phyloP scores from a whole-genome alignment of 2,113 vertebrate genomes.

The Miniopterus natalensis region DNA sequence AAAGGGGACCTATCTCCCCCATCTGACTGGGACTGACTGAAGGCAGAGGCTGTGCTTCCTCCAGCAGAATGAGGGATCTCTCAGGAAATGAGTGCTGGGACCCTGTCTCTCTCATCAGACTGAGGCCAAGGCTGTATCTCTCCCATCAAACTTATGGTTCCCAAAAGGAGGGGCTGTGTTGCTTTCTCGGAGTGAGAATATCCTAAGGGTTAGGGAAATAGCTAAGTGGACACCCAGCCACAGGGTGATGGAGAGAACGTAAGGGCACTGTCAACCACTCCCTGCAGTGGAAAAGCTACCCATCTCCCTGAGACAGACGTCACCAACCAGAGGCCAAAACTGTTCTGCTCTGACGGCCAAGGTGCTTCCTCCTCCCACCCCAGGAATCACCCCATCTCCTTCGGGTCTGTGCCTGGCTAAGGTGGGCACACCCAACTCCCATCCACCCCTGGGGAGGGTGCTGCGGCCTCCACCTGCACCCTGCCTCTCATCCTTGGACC shows the following conservation, averaged over 20 bases:
- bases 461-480: not conserved
- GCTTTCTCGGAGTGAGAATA: not conserved
- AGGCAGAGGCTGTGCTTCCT: not conserved
- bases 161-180: not conserved
- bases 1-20: not conserved
- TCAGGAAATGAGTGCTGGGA: not conserved
- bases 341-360: not conserved
- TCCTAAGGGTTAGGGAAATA: not conserved
- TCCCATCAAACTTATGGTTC: not conserved
- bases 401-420: not conserved
- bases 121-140: not conserved
- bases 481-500: not conserved
- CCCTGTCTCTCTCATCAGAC: not conserved
- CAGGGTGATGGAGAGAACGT: not conserved
- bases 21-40: not conserved
- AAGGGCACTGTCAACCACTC: not conserved
- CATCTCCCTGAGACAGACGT: rapidly evolving
- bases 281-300: not conserved
- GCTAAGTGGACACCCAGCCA: not conserved
- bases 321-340: not conserved
- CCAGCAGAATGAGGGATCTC: not conserved
- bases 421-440: not conserved
- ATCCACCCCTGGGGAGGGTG: rapidly evolving
- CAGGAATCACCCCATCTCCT: not conserved
- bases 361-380: not conserved